Conservation (phyloP, 1,140 invertebrate species). For the Lepidurus apus region DNA sequence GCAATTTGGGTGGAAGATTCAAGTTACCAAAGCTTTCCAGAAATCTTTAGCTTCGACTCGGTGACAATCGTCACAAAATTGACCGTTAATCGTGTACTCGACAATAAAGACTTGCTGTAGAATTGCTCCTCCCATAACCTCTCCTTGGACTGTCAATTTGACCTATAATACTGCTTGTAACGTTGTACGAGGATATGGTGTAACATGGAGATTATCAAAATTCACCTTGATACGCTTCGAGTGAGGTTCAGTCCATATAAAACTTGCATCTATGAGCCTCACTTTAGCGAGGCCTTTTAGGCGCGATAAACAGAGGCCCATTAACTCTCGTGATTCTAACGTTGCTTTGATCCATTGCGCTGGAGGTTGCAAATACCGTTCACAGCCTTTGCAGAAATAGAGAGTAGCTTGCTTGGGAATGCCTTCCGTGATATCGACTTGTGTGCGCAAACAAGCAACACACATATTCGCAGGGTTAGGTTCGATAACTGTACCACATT, state of each 20-base stretch:
- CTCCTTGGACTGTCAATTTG: slow-evolving; percentile 93
- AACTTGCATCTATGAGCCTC: slow-evolving; percentile 88
- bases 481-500: slow-evolving; percentile 73
- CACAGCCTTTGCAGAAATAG: slow-evolving; percentile 86
- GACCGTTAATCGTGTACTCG: slow-evolving; percentile 82
- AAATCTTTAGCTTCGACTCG: slow-evolving; percentile 94
- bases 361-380: slow-evolving; percentile 91
- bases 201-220: not conserved
- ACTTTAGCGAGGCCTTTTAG: slow-evolving; percentile 87
- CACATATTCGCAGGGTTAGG: slow-evolving; percentile 98
- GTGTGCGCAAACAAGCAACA: slow-evolving; percentile 79
- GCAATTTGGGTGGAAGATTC: not conserved
- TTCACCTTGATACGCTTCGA: slow-evolving; percentile 84
- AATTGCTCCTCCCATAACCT: slow-evolving; percentile 76
- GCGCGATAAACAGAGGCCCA: slow-evolving; percentile 88
- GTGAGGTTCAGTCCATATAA: slow-evolving; percentile 99
- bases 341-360: slow-evolving; percentile 80
- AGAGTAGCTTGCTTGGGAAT: slow-evolving; percentile 91
- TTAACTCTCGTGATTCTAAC: slow-evolving; percentile 86
- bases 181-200: not conserved
- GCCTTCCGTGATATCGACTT: slow-evolving; percentile 91
- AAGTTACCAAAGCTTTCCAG: slow-evolving; percentile 82
- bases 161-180: slow-evolving; percentile 52
- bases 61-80: slow-evolving; percentile 98
- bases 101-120: slow-evolving; percentile 90